Evolutionary conservation across 2,113 vertebrate species (phyloP), one percentile per base, ranked within the genome.

Genomic region (Psilopogon haemacephalus): DNA sequence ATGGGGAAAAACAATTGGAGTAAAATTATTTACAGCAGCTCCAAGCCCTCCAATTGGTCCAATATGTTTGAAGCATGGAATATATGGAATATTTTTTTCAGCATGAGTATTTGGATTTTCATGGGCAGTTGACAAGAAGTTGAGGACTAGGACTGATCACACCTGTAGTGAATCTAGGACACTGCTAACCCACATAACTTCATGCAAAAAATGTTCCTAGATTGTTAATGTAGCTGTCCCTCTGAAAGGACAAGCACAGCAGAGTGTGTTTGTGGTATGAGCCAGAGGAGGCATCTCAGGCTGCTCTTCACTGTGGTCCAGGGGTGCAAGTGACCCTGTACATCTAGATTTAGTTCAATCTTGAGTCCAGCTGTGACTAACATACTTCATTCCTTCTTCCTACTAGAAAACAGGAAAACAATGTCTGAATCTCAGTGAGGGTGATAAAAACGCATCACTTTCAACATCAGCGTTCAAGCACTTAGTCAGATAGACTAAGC

Each of bases 11-110:
- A 78, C 0, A 0, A 68, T 3, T 73, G 48, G 74, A 89, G 65
- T 54, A 88, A 84, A 94, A 90, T 78, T 94, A 54, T 72, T 90
- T 83, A 78, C n/a, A 72, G 35, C 35, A 81, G 19, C 58, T 88
- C 42, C 70, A 84, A 89, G n/a, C 15, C 27, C 26, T 84, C n/a
- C 84, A 88, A 84, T 82, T 35, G 60, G 21, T 81, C 55, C 40
- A 86, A 46, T 42, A 30, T 11, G 9, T 70, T 80, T 63, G 33
- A 16, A 90, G 6, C 17, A 50, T 6, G 3, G 16, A 6, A 35
- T 5, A 13, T 38, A 50, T 6, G 3, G 16, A 6, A 35, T 5
- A 13, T 38, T 21, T 6, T 6, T 5, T 10, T 11, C 32, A 71
- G 5, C 6, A 13, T 74, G 23, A 35, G 3, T 67, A n/a, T 68